A percentile compares a stretch with the other conserved stretches of the same genome.
phyloP scores from a whole-genome alignment of 1,140 invertebrate genomes.

The Drosophila punjabiensis region DNA sequence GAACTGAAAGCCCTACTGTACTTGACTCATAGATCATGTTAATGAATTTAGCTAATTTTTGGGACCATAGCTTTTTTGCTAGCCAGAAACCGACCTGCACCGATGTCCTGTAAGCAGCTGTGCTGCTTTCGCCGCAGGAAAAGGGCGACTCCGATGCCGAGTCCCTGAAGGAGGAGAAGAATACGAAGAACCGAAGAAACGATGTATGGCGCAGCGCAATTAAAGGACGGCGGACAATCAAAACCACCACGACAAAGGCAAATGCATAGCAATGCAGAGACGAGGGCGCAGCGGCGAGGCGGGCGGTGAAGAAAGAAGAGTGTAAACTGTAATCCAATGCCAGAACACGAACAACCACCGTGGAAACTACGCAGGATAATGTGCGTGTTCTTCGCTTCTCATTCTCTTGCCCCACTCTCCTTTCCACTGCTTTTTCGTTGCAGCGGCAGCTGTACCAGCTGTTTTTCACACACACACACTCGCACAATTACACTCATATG shows the following conservation, averaged over 20 bases:
- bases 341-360: conserved; percentile 63
- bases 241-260: conserved; percentile 46
- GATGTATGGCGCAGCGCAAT: conserved; percentile 67
- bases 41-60: not conserved
- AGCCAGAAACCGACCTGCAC: conserved; percentile 18
- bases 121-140: conserved; percentile 29
- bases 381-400: conserved; percentile 34
- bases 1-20: not conserved
- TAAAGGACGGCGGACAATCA: conserved; percentile 58
- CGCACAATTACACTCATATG: conserved; percentile 4
- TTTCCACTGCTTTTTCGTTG: conserved; percentile 7
- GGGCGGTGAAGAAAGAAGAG: conserved; percentile 26
- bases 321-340: conserved; percentile 50
- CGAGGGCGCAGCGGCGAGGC: conserved; percentile 12
- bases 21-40: conserved; percentile 2
- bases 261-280: conserved; percentile 76
- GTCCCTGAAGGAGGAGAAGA: conserved; percentile 7
- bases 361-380: conserved; percentile 51
- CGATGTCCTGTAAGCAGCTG: conserved; percentile 54
- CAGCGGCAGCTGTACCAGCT: conserved; percentile 73
- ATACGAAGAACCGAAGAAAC: conserved; percentile 43
- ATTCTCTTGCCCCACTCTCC: not conserved
- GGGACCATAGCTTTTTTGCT: not conserved
- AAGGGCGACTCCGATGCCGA: conserved; percentile 43
- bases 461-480: conserved; percentile 49